Evolutionary conservation across 2,888 invertebrate species (phyloP).

Genomic region (Rhaphigaster nebulosa): DNA sequence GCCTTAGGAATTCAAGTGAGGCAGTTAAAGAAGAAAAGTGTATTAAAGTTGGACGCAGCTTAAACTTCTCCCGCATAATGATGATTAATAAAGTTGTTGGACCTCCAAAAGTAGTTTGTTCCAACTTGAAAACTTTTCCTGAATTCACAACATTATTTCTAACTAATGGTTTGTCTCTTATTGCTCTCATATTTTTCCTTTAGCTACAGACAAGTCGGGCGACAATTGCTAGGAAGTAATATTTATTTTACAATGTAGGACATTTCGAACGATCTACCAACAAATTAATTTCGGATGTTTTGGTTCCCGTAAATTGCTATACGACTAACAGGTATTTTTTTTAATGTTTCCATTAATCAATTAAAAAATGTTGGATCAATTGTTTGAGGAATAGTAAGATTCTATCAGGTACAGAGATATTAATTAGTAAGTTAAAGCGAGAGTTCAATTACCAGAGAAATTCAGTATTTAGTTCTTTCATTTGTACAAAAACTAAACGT

Average conservation of each 20-base stretch:
- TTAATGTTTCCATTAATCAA: too few relatives aligned
- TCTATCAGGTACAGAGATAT: too few relatives aligned
- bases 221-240: background rate
- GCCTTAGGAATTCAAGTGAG: constrained; percentile 35
- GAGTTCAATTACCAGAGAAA: too few relatives aligned
- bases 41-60: constrained; percentile 16
- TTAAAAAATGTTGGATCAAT: too few relatives aligned
- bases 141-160: constrained; percentile 28
- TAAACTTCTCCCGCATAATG: background rate
- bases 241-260: background rate
- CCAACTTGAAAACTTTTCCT: background rate
- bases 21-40: constrained; percentile 20
- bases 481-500: too few relatives aligned
- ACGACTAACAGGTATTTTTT: too few relatives aligned
- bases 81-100: constrained; percentile 30
- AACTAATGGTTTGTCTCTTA: background rate
- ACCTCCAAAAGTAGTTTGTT: constrained; percentile 12
- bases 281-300: background rate
- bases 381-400: too few relatives aligned
- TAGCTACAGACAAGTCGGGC: background rate
- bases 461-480: too few relatives aligned
- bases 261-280: background rate
- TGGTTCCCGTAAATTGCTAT: background rate
- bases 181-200: background rate
- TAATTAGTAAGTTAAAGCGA: too few relatives aligned